phyloP scores from a whole-genome alignment of 2,797 vertebrate genomes.

The Xiphophorus birchmanni region DNA sequence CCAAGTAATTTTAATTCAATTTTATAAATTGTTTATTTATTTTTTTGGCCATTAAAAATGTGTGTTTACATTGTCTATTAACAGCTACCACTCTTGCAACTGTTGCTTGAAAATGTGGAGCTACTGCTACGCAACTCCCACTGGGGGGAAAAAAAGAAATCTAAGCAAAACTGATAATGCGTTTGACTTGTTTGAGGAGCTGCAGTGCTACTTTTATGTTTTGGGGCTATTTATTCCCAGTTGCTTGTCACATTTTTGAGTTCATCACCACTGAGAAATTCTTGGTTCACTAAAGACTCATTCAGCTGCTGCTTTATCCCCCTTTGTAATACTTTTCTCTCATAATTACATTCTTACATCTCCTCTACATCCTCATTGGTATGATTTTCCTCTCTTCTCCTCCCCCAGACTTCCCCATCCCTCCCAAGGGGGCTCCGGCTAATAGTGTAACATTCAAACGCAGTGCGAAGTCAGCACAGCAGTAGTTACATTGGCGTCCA shows the following conservation, averaged over 20 bases:
- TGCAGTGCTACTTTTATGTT: conserved; percentile 14
- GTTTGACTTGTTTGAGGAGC: neutral
- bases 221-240: conserved; percentile 7
- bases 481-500: conserved; percentile 30
- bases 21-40: neutral
- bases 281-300: conserved; percentile 37
- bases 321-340: conserved; percentile 48
- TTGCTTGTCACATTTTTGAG: conserved; percentile 25
- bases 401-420: conserved; percentile 34
- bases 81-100: too few species aligned
- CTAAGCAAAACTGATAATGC: neutral
- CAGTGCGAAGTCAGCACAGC: conserved; percentile 29
- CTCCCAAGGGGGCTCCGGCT: conserved; percentile 43
- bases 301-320: conserved; percentile 34
- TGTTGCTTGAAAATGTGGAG: neutral
- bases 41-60: neutral
- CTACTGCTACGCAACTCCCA: neutral
- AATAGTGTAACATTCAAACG: conserved; percentile 49
- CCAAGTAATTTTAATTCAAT: neutral
- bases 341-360: conserved; percentile 60
- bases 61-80: neutral
- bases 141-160: neutral
- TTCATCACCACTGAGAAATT: conserved; percentile 59
- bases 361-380: conserved; percentile 54
- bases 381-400: conserved; percentile 32